A percentile compares a stretch with the other conserved stretches of the same genome.
These are phyloP conservation scores for Otocyon megalotis DNA, from an alignment of 2,113 vertebrate species.

Conservation along the genomic window DNA sequence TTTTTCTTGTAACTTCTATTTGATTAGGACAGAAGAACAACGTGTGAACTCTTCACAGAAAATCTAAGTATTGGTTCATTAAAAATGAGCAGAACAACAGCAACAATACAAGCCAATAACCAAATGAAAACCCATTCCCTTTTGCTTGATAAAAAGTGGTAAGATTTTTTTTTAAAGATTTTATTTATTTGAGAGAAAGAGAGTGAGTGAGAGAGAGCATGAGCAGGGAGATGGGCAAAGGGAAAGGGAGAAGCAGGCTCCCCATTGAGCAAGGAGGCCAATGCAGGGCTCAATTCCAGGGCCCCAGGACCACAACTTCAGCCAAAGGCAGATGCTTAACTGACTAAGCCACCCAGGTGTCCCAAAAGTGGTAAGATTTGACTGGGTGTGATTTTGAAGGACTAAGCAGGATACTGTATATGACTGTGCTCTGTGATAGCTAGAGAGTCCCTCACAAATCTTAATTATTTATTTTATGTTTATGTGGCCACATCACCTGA, in stretches of 20 bases:
- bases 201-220: too few species aligned
- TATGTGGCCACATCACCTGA: neutral
- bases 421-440: neutral
- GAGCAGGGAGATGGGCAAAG: too few species aligned
- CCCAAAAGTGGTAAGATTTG: neutral
- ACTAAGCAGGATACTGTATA: neutral
- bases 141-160: neutral
- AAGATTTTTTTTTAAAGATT: neutral
- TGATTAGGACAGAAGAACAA: conserved; percentile 4
- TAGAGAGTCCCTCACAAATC: neutral
- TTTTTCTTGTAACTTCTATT: neutral
- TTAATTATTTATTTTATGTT: conserved; percentile 6
- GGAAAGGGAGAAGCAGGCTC: too few species aligned
- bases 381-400: neutral
- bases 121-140: neutral
- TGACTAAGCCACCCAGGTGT: too few species aligned
- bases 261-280: too few species aligned
- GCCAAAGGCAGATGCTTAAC: too few species aligned
- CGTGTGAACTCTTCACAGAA: neutral
- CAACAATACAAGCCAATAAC: neutral
- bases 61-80: neutral
- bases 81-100: neutral
- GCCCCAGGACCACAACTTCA: too few species aligned
- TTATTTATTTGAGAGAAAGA: too few species aligned
- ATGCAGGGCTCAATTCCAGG: too few species aligned